phyloP scores from a whole-genome alignment of 2,797 vertebrate species.

The Ctenosaura bakeri region DNA sequence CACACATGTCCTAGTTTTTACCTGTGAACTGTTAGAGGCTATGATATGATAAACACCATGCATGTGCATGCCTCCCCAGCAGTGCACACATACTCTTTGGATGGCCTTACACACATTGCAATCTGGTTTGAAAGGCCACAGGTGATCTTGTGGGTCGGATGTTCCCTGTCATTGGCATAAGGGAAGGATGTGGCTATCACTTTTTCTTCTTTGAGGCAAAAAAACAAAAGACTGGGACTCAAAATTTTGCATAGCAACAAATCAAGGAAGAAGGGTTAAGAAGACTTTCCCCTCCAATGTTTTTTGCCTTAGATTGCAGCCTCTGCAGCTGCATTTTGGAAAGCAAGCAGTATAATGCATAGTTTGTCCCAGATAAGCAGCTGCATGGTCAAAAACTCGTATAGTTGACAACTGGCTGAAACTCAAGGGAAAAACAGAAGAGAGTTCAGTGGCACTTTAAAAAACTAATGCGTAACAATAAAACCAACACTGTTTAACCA shows the following conservation, averaged over 20 bases:
- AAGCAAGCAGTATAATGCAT: background rate
- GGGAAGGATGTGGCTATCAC: too few relatives aligned
- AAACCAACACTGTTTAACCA: too few relatives aligned
- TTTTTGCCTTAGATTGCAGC: background rate
- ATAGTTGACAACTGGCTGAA: background rate
- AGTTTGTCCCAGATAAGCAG: conserved; percentile 15
- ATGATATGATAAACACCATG: too few relatives aligned
- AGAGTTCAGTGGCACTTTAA: background rate
- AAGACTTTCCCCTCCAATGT: background rate
- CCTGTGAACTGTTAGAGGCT: too few relatives aligned
- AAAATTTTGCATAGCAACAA: background rate
- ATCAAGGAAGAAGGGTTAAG: background rate
- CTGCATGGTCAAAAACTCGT: background rate
- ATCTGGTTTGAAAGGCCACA: background rate
- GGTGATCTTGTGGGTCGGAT: too few relatives aligned
- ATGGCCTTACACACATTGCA: too few relatives aligned
- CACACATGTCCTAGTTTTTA: too few relatives aligned
- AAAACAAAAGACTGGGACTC: background rate
- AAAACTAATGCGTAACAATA: too few relatives aligned
- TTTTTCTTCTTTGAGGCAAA: too few relatives aligned
- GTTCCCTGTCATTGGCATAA: background rate
- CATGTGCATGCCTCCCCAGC: too few relatives aligned
- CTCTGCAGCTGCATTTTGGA: conserved; percentile 3
- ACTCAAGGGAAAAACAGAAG: background rate
- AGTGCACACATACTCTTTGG: too few relatives aligned